Evolutionary conservation across 2,888 invertebrate species (phyloP).

Genomic region (Minunthozetes semirufus): DNA sequence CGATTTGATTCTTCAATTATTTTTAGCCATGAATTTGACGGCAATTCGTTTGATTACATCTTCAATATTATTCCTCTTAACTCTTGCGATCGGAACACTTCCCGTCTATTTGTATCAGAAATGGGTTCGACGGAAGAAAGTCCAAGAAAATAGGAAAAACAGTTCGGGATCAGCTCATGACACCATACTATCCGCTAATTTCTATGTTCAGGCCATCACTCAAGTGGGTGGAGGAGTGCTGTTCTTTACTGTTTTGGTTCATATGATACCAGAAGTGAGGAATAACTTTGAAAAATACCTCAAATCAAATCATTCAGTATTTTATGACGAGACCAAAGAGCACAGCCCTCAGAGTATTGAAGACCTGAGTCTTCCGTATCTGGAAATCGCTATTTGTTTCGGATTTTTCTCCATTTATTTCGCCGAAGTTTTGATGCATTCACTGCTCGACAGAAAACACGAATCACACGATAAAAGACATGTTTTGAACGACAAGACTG

Average conservation of each 20-base stretch:
- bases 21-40: not conserved
- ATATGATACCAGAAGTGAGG: slow-evolving; percentile 69
- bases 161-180: not conserved
- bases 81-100: slow-evolving; percentile 31
- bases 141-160: not conserved
- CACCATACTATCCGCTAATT: not conserved
- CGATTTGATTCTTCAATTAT: too few species aligned
- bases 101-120: slow-evolving; percentile 33
- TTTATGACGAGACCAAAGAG: slow-evolving; percentile 48
- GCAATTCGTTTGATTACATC: not conserved
- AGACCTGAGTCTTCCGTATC: slow-evolving; percentile 57
- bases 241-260: slow-evolving; percentile 70
- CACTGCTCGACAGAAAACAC: slow-evolving; percentile 52
- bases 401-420: slow-evolving; percentile 71
- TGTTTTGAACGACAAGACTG: not conserved
- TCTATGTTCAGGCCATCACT: slow-evolving; percentile 25
- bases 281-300: slow-evolving; percentile 55
- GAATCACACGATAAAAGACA: not conserved
- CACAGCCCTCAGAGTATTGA: slow-evolving; percentile 15
- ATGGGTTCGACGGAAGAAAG: not conserved
- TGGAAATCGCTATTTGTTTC: slow-evolving; percentile 64
- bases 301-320: not conserved
- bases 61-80: slow-evolving; percentile 21
- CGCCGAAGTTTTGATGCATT: slow-evolving; percentile 68
- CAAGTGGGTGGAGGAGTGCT: slow-evolving; percentile 71